Base-by-base conservation (phyloP, 2,113 vertebrate species). In the Pomatostomus ruficeps region DNA sequence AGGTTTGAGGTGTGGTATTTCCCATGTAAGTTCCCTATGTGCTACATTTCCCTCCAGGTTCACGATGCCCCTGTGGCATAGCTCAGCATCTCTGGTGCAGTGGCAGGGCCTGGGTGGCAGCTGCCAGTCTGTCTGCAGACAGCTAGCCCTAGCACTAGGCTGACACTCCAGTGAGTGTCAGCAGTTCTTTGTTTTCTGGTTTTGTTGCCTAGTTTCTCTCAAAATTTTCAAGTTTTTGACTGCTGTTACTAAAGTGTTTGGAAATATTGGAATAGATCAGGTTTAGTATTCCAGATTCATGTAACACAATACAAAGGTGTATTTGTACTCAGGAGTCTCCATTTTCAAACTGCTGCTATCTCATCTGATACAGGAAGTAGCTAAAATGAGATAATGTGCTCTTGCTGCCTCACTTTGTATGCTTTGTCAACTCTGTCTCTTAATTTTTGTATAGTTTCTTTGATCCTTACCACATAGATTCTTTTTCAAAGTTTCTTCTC, bases 1-100 rank as follows among this genome's bases (percentile, higher is more conserved):
- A n/a, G 21, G 6, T 67, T 33, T 85, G n/a, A 67, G 43, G 38
- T 58, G 58, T 82, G 57, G 2, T 46, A 23, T 81, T 89, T 89
- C 33, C 35, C 14, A 1, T n/a, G 5, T 36, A 35, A 46, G 6
- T 62, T 93, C 24, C 8, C 2, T 19, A 0, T 11, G 14, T 63
- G 42, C 20, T 81, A 3, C 14, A 1, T 61, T 82, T 80, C 12
- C 6, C 23, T 75, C 8, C 19, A 14, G 15, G 28, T 68, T 88
- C 15, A 24, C 13, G 29, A 40, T 75, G 48, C 12, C 81, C 7
- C 24, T 75, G 13, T 70, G 62, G 23, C 36, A 0, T 55, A 18
- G 78, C 33, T 94, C 57, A 33, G 2, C 35, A 33, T 54, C 6
- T 36, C 33, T 74, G 21, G 12, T 82, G 65, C 35, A 14, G 1